These are phyloP conservation scores for Cephalotes varians DNA, from an alignment of 2,888 invertebrate species.

Conservation along the genomic window DNA sequence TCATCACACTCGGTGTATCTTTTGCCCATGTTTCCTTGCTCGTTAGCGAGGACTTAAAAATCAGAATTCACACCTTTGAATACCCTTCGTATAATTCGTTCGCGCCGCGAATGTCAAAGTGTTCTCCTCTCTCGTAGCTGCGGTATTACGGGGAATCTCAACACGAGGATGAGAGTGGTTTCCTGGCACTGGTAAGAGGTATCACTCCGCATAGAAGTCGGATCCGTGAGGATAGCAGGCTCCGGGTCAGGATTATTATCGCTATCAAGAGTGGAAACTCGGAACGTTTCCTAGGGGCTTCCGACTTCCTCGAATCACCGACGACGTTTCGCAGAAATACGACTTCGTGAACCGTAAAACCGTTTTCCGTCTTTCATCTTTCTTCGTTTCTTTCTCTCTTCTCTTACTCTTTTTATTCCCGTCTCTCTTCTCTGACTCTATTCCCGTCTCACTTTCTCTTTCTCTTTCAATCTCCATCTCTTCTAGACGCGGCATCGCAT, in stretches of 20 bases:
- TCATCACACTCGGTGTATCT: background rate
- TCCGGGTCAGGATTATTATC: slow-evolving; percentile 69
- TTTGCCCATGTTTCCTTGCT: background rate
- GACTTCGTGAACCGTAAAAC: slow-evolving; percentile 17
- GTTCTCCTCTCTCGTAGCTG: background rate
- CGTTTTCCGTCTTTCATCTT: slow-evolving; percentile 48
- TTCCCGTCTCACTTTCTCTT: background rate
- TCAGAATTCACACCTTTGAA: slow-evolving; percentile 27
- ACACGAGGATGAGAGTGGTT: slow-evolving; percentile 58
- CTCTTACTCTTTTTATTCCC: background rate
- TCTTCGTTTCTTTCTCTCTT: background rate
- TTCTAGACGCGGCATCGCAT: background rate
- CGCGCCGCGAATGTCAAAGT: slow-evolving; percentile 14
- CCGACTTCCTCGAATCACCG: slow-evolving; percentile 54
- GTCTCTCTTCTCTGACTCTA: slow-evolving; percentile 35
- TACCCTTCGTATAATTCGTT: slow-evolving; percentile 3
- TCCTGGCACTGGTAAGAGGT: slow-evolving; percentile 44
- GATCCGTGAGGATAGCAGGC: slow-evolving; percentile 44
- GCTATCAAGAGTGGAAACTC: slow-evolving; percentile 61
- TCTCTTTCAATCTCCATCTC: slow-evolving; percentile 25
- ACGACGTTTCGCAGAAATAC: slow-evolving; percentile 55
- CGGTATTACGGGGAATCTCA: slow-evolving; percentile 47
- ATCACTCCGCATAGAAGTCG: slow-evolving; percentile 28
- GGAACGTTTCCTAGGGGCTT: slow-evolving; percentile 71
- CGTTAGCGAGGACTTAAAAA: background rate